Evolutionary conservation across 92 coral and sea anemone genomes (phyloP).

Genomic region (Heteractis magnifica): DNA sequence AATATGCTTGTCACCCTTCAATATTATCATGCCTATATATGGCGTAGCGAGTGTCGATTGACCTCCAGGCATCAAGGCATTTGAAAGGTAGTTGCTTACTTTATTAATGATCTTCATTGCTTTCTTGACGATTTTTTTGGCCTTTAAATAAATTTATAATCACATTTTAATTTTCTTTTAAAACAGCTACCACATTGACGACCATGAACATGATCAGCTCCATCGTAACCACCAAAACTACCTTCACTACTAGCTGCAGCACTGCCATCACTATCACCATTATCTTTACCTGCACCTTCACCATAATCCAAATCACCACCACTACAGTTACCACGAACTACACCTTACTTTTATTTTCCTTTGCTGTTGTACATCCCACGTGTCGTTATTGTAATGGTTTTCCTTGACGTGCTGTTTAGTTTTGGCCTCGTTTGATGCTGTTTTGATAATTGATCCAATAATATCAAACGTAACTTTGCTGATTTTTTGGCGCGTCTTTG

Average conservation of each 20-base stretch:
- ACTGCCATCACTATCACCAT: no score
- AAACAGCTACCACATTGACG: no score
- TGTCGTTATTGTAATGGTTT: neutral
- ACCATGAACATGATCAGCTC: no score
- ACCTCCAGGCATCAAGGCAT: neutral
- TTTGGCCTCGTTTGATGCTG: conserved; percentile 13
- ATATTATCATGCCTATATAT: neutral
- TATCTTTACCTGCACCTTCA: no score
- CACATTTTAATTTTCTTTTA: no score
- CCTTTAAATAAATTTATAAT: neutral
- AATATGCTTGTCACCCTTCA: neutral
- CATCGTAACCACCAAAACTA: no score
- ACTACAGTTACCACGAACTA: no score
- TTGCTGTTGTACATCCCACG: neutral
- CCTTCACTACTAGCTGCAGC: no score
- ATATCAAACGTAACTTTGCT: neutral
- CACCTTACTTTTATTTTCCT: neutral
- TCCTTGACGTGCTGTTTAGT: neutral
- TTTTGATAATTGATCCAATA: conserved; percentile 11
- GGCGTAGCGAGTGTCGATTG: neutral
- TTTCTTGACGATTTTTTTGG: neutral
- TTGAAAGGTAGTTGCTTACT: neutral
- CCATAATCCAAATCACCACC: no score
- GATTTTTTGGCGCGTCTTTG: neutral
- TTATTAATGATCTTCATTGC: neutral